Conservation (phyloP, 2,113 vertebrate genomes). For the Eulemur rufifrons region DNA sequence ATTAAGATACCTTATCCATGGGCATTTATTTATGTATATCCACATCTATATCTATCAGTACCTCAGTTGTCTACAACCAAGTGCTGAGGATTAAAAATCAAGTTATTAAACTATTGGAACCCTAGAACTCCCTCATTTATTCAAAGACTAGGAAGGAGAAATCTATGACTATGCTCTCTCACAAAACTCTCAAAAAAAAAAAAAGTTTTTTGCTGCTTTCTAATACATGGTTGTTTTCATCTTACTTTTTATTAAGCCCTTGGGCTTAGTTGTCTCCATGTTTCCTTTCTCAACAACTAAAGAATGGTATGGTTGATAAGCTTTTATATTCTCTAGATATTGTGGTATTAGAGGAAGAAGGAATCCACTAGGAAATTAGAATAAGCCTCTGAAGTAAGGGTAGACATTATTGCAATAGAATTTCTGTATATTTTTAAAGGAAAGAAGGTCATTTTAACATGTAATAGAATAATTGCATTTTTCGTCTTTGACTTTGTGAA, state of each 20-base stretch:
- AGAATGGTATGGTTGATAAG: not conserved
- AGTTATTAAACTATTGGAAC: not conserved
- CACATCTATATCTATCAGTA: not conserved
- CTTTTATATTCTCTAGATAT: not conserved
- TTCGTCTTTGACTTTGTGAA: not conserved
- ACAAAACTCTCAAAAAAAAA: not conserved
- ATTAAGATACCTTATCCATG: not conserved
- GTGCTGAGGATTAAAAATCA: not conserved
- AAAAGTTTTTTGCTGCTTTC: not conserved
- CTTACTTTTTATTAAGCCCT: not conserved
- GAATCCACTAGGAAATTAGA: not conserved
- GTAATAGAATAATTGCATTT: not conserved
- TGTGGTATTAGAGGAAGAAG: not conserved
- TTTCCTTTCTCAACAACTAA: constrained; percentile 31
- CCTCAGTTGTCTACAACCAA: not conserved
- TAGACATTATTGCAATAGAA: not conserved
- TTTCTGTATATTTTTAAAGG: constrained; percentile 4
- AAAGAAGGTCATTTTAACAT: not conserved
- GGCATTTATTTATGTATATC: not conserved
- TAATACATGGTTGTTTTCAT: not conserved
- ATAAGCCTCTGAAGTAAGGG: not conserved
- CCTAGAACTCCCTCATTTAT: not conserved
- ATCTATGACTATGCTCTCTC: not conserved
- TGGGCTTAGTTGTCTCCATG: not conserved
- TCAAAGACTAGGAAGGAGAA: not conserved